A percentile compares a stretch with the other conserved stretches of the same genome.
Conservation (phyloP, 2,888 invertebrate genomes). For the Nemapogon koenigi region DNA sequence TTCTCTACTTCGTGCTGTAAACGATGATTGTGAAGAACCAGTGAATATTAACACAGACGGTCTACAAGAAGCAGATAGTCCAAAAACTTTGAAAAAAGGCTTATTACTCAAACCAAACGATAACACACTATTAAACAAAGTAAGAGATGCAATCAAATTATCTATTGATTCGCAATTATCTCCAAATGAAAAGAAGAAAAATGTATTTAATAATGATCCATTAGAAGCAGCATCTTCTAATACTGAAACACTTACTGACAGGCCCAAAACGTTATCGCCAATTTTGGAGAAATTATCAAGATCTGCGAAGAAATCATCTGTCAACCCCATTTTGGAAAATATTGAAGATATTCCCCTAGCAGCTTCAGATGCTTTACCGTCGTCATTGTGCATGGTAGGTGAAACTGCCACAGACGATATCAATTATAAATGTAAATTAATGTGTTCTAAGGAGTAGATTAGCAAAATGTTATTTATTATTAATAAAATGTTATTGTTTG, state of each 20-base stretch:
- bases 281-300: no score
- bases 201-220: no score
- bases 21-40: neutral
- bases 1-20: no score
- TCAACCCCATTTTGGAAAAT: neutral
- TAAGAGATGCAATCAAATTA: no score
- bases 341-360: neutral
- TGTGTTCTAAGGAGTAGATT: constrained; percentile 36
- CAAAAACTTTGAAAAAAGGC: no score
- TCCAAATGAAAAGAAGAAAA: no score
- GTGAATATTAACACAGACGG: neutral
- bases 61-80: neutral
- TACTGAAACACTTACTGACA: no score
- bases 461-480: no score
- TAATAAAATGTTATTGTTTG: constrained; percentile 5
- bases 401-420: constrained; percentile 35
- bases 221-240: no score
- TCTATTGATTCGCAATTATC: no score
- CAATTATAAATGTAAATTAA: constrained; percentile 42
- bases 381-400: constrained; percentile 4
- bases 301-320: neutral
- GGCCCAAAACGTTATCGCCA: no score
- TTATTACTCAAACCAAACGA: neutral
- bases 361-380: neutral
- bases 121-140: neutral